These are phyloP conservation scores for Apus apus DNA, from an alignment of 2,113 vertebrate genomes.

Conservation along the genomic window DNA sequence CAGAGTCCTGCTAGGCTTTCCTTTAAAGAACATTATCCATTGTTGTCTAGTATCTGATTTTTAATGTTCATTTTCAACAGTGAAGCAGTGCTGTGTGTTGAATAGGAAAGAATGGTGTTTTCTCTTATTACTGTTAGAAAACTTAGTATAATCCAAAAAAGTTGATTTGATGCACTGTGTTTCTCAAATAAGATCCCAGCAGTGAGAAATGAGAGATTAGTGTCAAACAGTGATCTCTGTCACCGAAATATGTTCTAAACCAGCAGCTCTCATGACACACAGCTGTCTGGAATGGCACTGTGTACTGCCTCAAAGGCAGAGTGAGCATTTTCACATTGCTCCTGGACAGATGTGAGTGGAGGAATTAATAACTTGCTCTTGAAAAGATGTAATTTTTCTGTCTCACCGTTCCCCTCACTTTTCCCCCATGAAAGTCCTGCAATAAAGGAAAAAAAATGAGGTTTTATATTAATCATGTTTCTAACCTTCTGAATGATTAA, in stretches of 20 bases:
- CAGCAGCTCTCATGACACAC: background rate
- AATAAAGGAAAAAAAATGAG: background rate
- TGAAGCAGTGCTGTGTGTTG: background rate
- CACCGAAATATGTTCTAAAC: background rate
- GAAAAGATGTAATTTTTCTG: background rate
- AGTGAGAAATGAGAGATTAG: background rate
- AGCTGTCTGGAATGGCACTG: background rate
- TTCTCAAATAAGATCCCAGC: background rate
- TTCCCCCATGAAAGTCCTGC: background rate
- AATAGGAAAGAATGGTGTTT: background rate
- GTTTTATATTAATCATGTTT: background rate
- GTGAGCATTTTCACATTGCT: background rate
- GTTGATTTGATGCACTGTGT: background rate
- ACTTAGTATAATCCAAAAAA: background rate
- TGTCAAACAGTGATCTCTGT: background rate
- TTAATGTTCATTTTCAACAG: background rate
- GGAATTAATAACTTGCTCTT: background rate
- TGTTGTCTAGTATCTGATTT: background rate
- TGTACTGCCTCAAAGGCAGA: background rate
- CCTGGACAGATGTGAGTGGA: background rate
- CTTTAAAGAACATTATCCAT: background rate
- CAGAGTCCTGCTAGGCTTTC: background rate
- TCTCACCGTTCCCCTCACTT: background rate
- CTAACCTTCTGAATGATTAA: slow-evolving; percentile 38
- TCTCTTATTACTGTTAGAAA: background rate